Evolutionary conservation across 2,888 invertebrate species (phyloP).

Genomic region (Malthinus seriepunctatus): DNA sequence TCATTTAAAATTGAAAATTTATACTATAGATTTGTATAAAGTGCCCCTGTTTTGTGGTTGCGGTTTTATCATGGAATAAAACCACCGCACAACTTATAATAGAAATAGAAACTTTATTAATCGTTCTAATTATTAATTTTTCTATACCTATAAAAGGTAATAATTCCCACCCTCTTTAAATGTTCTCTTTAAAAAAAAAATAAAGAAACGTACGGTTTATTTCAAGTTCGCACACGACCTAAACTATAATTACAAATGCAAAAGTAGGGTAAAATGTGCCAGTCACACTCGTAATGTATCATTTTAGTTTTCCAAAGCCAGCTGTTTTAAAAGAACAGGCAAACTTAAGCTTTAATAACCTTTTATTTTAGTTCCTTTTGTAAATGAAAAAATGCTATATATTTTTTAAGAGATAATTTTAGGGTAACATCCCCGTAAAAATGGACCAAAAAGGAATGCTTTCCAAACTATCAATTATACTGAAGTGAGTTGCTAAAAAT

Average conservation of each 20-base stretch:
- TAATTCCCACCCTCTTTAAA: conserved; percentile 11
- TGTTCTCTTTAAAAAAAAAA: conserved; percentile 8
- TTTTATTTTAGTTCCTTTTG: conserved; percentile 15
- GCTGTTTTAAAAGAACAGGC: conserved; percentile 41
- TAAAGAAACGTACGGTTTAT: not conserved
- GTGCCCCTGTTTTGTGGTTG: conserved; percentile 22
- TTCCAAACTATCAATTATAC: conserved; percentile 31
- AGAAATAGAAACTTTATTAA: conserved; percentile 9
- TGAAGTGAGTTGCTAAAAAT: conserved; percentile 19
- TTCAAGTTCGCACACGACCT: conserved; percentile 40
- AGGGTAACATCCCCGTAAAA: conserved; percentile 38
- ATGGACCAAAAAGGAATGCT: conserved; percentile 38
- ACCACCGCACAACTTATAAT: not conserved
- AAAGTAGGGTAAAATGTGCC: conserved; percentile 50
- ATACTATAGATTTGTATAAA: not conserved
- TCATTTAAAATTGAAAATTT: conserved; percentile 22
- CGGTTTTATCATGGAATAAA: conserved; percentile 7
- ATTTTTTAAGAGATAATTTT: conserved; percentile 39
- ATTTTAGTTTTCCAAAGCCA: conserved; percentile 49
- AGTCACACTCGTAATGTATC: conserved; percentile 53
- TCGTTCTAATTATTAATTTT: conserved; percentile 21
- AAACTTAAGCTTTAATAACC: conserved; percentile 40
- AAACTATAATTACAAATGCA: conserved; percentile 49
- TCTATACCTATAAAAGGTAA: not conserved
- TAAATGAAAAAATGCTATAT: conserved; percentile 16